A percentile compares a stretch with the other conserved stretches of the same genome.
phyloP scores from a whole-genome alignment of 2,797 vertebrate genomes.

The Aplochiton taeniatus region DNA sequence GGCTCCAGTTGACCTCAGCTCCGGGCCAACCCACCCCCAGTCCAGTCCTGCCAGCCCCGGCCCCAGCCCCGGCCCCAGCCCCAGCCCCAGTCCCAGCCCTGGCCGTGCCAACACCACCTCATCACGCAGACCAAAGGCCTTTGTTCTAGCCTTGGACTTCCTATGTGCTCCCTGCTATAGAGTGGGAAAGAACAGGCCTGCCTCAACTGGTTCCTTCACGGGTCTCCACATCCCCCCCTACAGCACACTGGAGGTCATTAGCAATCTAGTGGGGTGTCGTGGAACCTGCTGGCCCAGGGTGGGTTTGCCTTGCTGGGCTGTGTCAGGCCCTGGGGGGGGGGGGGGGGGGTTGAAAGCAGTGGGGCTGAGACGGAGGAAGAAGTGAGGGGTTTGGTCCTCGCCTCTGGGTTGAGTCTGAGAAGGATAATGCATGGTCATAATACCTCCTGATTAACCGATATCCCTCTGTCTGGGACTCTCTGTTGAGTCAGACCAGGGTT shows the following conservation, averaged over 20 bases:
- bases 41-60: background rate
- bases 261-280: constrained; percentile 46
- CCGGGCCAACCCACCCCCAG: constrained; percentile 26
- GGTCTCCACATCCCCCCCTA: constrained; percentile 25
- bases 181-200: constrained; percentile 45
- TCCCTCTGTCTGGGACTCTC: constrained; percentile 14
- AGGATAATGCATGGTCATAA: too few species aligned
- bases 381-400: too few species aligned
- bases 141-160: constrained; percentile 61
- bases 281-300: constrained; percentile 14
- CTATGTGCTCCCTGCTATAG: constrained; percentile 51
- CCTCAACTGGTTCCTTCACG: constrained; percentile 58
- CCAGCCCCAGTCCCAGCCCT: constrained; percentile 22
- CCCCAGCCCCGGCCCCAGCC: background rate
- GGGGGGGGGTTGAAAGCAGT: background rate
- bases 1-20: constrained; percentile 39
- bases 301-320: constrained; percentile 33
- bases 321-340: constrained; percentile 46
- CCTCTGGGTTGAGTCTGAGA: too few species aligned
- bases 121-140: constrained; percentile 66
- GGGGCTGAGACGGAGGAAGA: background rate
- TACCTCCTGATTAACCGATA: constrained; percentile 11
- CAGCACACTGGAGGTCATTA: constrained; percentile 45
- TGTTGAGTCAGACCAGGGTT: constrained; percentile 1
- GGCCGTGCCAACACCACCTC: constrained; percentile 56